Evolutionary conservation across 2,113 vertebrate genomes (phyloP), one percentile per base, ranked within the genome.

Genomic region (Sterna hirundo): DNA sequence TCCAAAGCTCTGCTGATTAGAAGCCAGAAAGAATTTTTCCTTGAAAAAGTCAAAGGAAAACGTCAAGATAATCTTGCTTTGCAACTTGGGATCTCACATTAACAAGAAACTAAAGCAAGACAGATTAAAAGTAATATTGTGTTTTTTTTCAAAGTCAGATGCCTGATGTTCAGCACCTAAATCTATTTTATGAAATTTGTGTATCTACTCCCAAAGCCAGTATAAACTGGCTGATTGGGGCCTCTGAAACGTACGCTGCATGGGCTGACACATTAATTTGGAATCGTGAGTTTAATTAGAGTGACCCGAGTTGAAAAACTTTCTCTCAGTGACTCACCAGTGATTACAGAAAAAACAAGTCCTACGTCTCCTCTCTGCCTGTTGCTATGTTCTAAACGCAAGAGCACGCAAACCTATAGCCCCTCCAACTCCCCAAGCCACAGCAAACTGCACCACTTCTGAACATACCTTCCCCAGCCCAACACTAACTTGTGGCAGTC

Each of bases 11-110:
- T 14, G 10, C 62, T 95, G 74, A 95, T 68, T 49, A 71, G 61
- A 89, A 87, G 77, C 69, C 91, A 95, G 70, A 15, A 91, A 86
- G 36, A 92, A 57, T 64, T 93, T 86, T 97, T 46, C 78, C 51
- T 93, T 94, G 76, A 95, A 83, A 93, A 95, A 76, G 8, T 29
- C 64, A 86, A 80, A 90, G 34, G 27, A 93, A 95, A 86, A 81
- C 2, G 0, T 89, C 77, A 65, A 62, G 68, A 90, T 91, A 91
- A 91, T 78, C 75, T 89, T 32, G 6, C n/a, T 96, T 96, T 94
- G 58, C 64, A 91, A 32, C 46, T 62, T 91, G 60, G 75, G 55
- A 85, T 94, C 58, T 89, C 89, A 74, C 23, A 77, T 38, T 76
- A 79, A 64, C 58, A 75, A 86, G 55, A 89, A 95, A 94, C 15